Percentiles rank a stretch among this genome's conserved stretches.
These are phyloP conservation scores for Anoplopoma fimbria DNA, from an alignment of 2,113 vertebrate species.

Conservation along the genomic window DNA sequence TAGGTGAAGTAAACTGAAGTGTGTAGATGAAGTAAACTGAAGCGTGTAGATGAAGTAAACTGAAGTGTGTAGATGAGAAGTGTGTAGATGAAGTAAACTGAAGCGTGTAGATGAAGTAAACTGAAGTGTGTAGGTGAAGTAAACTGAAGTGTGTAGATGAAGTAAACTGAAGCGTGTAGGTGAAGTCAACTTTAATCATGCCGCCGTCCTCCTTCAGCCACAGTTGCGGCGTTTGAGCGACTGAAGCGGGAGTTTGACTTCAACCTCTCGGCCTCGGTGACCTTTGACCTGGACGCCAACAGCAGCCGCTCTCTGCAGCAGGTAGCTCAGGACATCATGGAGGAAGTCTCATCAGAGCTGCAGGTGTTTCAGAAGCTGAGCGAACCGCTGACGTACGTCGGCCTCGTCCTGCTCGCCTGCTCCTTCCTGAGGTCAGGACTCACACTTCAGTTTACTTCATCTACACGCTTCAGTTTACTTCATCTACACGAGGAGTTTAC, in stretches of 20 bases:
- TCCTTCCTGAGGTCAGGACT: constrained; percentile 83
- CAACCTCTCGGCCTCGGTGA: constrained; percentile 83
- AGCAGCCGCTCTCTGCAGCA: constrained; percentile 86
- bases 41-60: too few species aligned
- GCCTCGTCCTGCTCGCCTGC: constrained; percentile 77
- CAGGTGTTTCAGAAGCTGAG: constrained; percentile 53
- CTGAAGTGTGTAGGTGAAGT: too few species aligned
- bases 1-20: too few species aligned
- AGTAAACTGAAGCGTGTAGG: too few species aligned
- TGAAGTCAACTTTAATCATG: fast-evolving
- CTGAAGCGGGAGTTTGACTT: constrained; percentile 91
- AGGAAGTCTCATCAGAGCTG: constrained; percentile 75
- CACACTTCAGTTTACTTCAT: background rate
- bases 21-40: too few species aligned
- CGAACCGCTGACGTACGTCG: constrained; percentile 74
- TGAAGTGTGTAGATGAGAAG: too few species aligned
- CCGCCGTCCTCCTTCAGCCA: constrained; percentile 72
- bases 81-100: too few species aligned
- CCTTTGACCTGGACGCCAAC: constrained; percentile 80
- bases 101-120: too few species aligned
- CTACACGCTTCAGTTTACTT: background rate
- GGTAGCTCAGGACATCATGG: constrained; percentile 84
- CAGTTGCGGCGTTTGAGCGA: constrained; percentile 74
- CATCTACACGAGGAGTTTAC: too few species aligned
- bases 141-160: too few species aligned